These are phyloP conservation scores for Pseudomyrmex sp. DNA, from an alignment of 1,140 invertebrate genomes.

Conservation along the genomic window DNA sequence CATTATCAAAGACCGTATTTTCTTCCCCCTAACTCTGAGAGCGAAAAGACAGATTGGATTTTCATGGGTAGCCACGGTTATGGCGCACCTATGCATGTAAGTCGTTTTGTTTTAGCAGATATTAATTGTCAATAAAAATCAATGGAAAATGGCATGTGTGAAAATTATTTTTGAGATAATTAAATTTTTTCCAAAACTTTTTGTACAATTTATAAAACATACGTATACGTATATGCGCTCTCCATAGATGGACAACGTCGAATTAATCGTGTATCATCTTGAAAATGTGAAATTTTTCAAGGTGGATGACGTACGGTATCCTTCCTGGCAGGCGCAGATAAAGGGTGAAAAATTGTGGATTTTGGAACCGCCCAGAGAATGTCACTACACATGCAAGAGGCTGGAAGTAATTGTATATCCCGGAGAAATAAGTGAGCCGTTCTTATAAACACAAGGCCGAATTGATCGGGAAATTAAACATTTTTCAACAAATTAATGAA, in stretches of 20 bases:
- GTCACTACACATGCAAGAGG: conserved; percentile 90
- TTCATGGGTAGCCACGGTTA: conserved; percentile 97
- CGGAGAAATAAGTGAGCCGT: conserved; percentile 94
- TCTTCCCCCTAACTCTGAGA: conserved; percentile 92
- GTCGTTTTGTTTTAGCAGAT: conserved; percentile 75
- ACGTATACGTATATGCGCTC: no score
- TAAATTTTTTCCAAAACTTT: no score
- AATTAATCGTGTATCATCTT: conserved; percentile 10
- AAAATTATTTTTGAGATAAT: conserved; percentile 7
- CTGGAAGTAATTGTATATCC: conserved; percentile 91
- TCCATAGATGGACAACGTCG: background rate
- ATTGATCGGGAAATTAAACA: conserved; percentile 41
- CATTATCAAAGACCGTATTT: conserved; percentile 96
- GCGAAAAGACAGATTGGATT: conserved; percentile 96
- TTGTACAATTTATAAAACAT: background rate
- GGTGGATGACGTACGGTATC: conserved; percentile 95
- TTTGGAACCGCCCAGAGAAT: conserved; percentile 95
- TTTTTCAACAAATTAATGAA: background rate
- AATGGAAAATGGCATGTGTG: background rate
- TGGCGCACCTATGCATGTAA: conserved; percentile 97
- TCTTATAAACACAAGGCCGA: conserved; percentile 1
- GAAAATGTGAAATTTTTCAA: conserved; percentile 78
- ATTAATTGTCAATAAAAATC: background rate
- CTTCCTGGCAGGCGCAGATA: conserved; percentile 98
- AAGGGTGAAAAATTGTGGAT: conserved; percentile 94